Evolutionary conservation across 1,140 invertebrate species (phyloP).

Genomic region (Drosophila melanica): DNA sequence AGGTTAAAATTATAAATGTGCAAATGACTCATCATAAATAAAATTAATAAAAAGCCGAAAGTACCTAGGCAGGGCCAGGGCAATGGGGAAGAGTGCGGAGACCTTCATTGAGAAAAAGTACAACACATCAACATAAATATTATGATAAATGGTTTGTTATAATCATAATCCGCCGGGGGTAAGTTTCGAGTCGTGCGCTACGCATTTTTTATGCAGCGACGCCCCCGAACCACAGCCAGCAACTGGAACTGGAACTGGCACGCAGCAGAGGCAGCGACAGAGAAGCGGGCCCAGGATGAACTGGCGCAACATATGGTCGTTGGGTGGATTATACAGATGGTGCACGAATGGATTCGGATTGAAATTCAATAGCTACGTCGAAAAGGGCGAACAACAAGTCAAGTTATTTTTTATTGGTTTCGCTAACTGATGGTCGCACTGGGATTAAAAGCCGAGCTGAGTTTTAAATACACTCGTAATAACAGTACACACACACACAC

Average conservation of each 20-base stretch:
- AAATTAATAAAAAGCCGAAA: slow-evolving; percentile 75
- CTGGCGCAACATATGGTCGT: slow-evolving; percentile 82
- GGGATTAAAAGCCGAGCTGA: slow-evolving; percentile 38
- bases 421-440: slow-evolving; percentile 44
- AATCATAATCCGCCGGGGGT: slow-evolving; percentile 84
- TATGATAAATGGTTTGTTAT: slow-evolving; percentile 84
- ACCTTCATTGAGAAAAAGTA: slow-evolving; percentile 84
- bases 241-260: slow-evolving; percentile 5
- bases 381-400: slow-evolving; percentile 43
- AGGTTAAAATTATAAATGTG: slow-evolving; percentile 84
- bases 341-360: slow-evolving; percentile 63
- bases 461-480: slow-evolving; percentile 24
- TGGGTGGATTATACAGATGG: slow-evolving; percentile 81
- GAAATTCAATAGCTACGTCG: slow-evolving; percentile 59
- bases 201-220: slow-evolving; percentile 74
- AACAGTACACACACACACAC: neutral
- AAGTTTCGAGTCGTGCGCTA: slow-evolving; percentile 79
- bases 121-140: slow-evolving; percentile 84
- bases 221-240: slow-evolving; percentile 29
- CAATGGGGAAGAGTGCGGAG: slow-evolving; percentile 14
- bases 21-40: slow-evolving; percentile 84
- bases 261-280: neutral
- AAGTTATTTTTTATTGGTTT: slow-evolving; percentile 73
- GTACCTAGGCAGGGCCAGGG: slow-evolving; percentile 37
- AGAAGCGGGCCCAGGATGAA: slow-evolving; percentile 41